phyloP scores from a whole-genome alignment of 2,113 vertebrate species.

The Cynopterus brachyotis region DNA sequence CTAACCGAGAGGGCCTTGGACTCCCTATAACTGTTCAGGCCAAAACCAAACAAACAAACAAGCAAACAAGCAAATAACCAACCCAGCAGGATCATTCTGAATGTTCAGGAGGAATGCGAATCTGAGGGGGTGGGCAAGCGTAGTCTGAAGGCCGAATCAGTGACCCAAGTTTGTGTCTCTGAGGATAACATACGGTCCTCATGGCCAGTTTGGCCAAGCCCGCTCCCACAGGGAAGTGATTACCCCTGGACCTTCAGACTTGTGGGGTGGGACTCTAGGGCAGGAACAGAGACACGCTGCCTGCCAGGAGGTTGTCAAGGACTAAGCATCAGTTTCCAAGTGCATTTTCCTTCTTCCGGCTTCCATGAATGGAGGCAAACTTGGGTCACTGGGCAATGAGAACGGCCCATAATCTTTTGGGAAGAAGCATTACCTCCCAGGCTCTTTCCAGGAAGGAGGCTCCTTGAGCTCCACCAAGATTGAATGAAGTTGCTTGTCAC shows the following conservation, averaged over 20 bases:
- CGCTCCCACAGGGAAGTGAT: not conserved
- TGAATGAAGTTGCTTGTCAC: not conserved
- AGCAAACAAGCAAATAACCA: not conserved
- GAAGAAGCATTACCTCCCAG: not conserved
- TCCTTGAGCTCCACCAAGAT: not conserved
- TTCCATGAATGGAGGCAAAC: not conserved
- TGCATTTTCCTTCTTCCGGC: not conserved
- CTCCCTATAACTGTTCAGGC: not conserved
- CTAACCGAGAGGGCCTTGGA: not conserved
- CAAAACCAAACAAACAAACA: not conserved
- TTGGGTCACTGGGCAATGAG: not conserved
- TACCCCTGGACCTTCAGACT: not conserved
- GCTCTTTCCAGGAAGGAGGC: not conserved
- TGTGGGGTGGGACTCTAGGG: not conserved
- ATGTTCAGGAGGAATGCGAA: not conserved
- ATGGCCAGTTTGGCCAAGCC: not conserved
- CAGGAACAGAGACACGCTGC: not conserved
- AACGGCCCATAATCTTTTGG: not conserved
- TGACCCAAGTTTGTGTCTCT: not conserved
- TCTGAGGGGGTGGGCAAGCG: not conserved
- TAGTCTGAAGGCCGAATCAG: not conserved
- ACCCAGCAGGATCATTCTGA: not conserved
- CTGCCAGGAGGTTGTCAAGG: not conserved
- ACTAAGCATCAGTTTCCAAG: not conserved
- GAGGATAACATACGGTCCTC: not conserved